Percentiles rank a stretch among this genome's conserved stretches.
Conservation (phyloP, 2,797 vertebrate species). For the Bradypus variegatus region DNA sequence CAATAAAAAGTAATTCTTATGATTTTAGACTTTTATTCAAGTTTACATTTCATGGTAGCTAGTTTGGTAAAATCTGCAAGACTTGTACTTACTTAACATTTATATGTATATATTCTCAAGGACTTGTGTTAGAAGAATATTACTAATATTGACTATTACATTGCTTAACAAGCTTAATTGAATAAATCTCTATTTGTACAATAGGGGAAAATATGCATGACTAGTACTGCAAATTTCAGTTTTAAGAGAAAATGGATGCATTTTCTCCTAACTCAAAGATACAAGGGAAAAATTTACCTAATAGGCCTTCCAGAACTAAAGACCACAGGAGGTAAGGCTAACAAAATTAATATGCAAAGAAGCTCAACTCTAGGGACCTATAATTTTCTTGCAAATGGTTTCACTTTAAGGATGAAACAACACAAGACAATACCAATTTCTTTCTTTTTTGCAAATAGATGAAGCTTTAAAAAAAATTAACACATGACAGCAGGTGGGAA, state of each 20-base stretch:
- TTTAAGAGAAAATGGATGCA: conserved; percentile 66
- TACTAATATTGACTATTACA: conserved; percentile 62
- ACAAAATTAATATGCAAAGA: conserved; percentile 99
- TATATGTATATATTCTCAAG: conserved; percentile 48
- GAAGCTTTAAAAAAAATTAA: conserved; percentile 90
- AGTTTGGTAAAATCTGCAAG: neutral
- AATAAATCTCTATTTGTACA: conserved; percentile 70
- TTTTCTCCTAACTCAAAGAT: conserved; percentile 73
- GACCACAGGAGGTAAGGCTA: conserved; percentile 96
- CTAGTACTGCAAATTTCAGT: conserved; percentile 69
- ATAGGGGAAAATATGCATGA: conserved; percentile 46
- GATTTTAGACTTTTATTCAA: conserved; percentile 4
- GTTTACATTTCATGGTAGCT: neutral
- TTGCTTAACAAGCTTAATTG: conserved; percentile 63
- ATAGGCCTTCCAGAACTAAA: conserved; percentile 88
- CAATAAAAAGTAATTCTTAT: neutral
- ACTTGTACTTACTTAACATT: conserved; percentile 48
- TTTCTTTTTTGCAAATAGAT: conserved; percentile 81
- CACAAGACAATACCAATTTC: conserved; percentile 87
- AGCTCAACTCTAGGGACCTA: conserved; percentile 91
- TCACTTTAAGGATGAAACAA: conserved; percentile 93
- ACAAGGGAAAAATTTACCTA: conserved; percentile 82
- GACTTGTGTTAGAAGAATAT: conserved; percentile 58
- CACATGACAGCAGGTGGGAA: conserved; percentile 93
- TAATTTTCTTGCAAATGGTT: conserved; percentile 98